Base-by-base conservation (phyloP, 2,888 invertebrate species). In the Spatulosminthurus flaviceps region DNA sequence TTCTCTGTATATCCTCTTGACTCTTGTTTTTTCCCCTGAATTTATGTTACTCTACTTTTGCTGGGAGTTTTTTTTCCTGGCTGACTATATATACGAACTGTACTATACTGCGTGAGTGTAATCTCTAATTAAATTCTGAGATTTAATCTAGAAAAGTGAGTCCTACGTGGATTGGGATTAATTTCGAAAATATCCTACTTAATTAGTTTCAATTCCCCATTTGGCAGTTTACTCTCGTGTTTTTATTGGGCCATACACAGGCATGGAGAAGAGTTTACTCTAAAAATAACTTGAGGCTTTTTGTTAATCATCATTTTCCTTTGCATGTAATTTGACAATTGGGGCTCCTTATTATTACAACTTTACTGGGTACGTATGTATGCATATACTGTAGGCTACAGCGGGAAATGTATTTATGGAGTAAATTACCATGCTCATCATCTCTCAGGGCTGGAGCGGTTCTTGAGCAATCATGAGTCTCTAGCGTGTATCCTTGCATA, bases 51-150 rank as follows among this genome's bases (percentile, higher is more conserved):
- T 16, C 51, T 51, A 5, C 16, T 5, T 16, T 51, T 51, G 7
- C 34, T 9, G 9, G 4, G 51, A 5, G 2, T 11, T 19, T 51
- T 51, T 51, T 51, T 51, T 19, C 51, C 5, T 51, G 51, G n/a
- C n/a, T 51, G 51, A 51, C 5, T 51, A n/a, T n/a, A n/a, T n/a
- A n/a, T n/a, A n/a, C n/a, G n/a, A n/a, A n/a, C n/a, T n/a, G n/a
- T n/a, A n/a, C n/a, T n/a, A n/a, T n/a, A n/a, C n/a, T n/a, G n/a
- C n/a, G 51, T 51, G 16, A 51, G 19, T 34, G 9, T 51, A 51
- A 51, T 51, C 51, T n/a, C n/a, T 51, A 51, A 51, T 51, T 51
- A 51, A 51, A 51, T n/a, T 51, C 51, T 51, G 51, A 51, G 51
- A 51, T 51, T 51, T 51, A 51, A 51, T 51, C 51, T 51, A 51